Evolutionary conservation across 2,113 vertebrate genomes (phyloP), one percentile per base, ranked within the genome.

Genomic region (Perca flavescens): DNA sequence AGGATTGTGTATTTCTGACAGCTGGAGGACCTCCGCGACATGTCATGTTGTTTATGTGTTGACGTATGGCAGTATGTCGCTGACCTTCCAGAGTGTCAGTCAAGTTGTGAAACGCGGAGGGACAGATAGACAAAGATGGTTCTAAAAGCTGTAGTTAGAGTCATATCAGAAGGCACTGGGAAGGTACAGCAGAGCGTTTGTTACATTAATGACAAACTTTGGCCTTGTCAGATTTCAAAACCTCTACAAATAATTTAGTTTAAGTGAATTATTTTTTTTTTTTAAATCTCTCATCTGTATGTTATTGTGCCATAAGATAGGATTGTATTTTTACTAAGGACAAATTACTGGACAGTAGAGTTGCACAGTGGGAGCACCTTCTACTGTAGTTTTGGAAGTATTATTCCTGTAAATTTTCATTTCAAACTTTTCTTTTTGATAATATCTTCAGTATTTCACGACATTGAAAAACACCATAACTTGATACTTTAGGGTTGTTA

Each of bases 41-140:
- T 76, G 74, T 49, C 82, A 62, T 36, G 47, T 67, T 77, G 69
- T 81, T 76, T 74, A 73, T 73, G 68, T 79, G 70, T 49, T 31
- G 80, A 87, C 11, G 13, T 77, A 57, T 16, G 43, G 63, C 71
- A 76, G 71, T 58, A 62, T 60, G 79, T 56, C 49, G 65, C 65
- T 83, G 83, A 88, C 78, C 88, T 80, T 85, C 53, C 62, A 25
- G 73, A 43, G 22, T 84, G 80, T 85, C 79, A 86, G 76, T 89
- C 68, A 77, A 85, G 36, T 80, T 75, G 72, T 54, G 68, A 87
- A 83, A 88, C 74, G 77, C 0, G 11, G 64, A 78, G 63, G 73
- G 74, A 80, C 22, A 6, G 34, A 60, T 1, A 60, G 65, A 66
- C 49, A 73, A 73, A 75, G 70, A 58, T 40, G 22, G 31, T 63